Evolutionary conservation across 2,113 vertebrate genomes (phyloP).

Genomic region (Oryzias melastigma): DNA sequence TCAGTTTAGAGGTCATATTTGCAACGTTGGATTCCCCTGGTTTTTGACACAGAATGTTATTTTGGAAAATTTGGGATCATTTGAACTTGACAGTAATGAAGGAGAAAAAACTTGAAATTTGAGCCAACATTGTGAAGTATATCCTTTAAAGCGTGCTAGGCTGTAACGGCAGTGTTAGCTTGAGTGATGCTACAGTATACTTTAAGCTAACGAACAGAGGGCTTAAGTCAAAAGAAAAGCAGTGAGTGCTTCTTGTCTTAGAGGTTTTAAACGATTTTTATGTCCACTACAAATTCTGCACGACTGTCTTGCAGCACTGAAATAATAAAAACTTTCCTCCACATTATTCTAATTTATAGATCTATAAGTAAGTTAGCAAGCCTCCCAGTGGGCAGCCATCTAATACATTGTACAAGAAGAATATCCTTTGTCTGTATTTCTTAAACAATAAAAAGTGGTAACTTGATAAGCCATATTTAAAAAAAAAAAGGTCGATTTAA

Average conservation of each 20-base stretch:
- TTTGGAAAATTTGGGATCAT: constrained; percentile 6
- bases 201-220: constrained; percentile 39
- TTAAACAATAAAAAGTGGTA: constrained; percentile 63
- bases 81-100: constrained; percentile 7
- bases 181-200: constrained; percentile 29
- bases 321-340: constrained; percentile 30
- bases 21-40: constrained; percentile 38
- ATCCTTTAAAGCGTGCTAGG: constrained; percentile 35
- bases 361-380: constrained; percentile 53
- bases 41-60: background rate
- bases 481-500: constrained; percentile 60
- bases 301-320: constrained; percentile 42
- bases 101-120: constrained; percentile 14
- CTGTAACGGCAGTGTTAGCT: constrained; percentile 13
- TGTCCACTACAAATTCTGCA: constrained; percentile 37
- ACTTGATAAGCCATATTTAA: constrained; percentile 83
- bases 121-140: constrained; percentile 40
- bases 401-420: constrained; percentile 56
- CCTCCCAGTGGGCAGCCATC: constrained; percentile 59
- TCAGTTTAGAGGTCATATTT: constrained; percentile 49
- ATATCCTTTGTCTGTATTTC: constrained; percentile 64
- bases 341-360: constrained; percentile 62
- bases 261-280: constrained; percentile 50
- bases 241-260: constrained; percentile 50
- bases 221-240: constrained; percentile 33